phyloP scores from a whole-genome alignment of 1,140 invertebrate genomes.

The Lucilia sericata region DNA sequence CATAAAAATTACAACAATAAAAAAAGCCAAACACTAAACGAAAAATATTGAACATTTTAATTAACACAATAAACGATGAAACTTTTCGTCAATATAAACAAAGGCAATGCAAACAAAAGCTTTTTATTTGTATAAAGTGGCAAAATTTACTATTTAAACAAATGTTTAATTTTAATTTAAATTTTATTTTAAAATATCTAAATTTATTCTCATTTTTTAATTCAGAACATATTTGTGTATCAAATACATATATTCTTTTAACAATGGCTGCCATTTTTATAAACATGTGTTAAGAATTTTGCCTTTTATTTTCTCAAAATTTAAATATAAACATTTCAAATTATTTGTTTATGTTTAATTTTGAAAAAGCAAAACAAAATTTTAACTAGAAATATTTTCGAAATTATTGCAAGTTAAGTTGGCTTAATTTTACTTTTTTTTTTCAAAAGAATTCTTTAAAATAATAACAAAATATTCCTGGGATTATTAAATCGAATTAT shows the following conservation, averaged over 20 bases:
- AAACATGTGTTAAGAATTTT: not conserved
- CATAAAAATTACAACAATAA: not conserved
- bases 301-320: not conserved
- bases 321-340: conserved; percentile 1
- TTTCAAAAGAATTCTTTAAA: too few relatives aligned
- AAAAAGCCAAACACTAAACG: not conserved
- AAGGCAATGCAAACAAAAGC: not conserved
- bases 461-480: too few relatives aligned
- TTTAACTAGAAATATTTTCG: too few relatives aligned
- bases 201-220: not conserved
- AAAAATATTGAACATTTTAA: not conserved
- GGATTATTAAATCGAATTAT: too few relatives aligned
- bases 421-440: too few relatives aligned
- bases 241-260: not conserved
- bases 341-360: not conserved
- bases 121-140: too few relatives aligned
- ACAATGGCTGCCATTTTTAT: not conserved
- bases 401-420: too few relatives aligned
- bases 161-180: too few relatives aligned
- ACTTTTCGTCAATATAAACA: too few relatives aligned
- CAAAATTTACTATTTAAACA: too few relatives aligned
- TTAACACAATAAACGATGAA: not conserved
- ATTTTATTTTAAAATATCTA: not conserved
- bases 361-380: not conserved
- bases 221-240: not conserved